Evolutionary conservation across 2,888 invertebrate genomes (phyloP).

Genomic region (Drosophila conformis): DNA sequence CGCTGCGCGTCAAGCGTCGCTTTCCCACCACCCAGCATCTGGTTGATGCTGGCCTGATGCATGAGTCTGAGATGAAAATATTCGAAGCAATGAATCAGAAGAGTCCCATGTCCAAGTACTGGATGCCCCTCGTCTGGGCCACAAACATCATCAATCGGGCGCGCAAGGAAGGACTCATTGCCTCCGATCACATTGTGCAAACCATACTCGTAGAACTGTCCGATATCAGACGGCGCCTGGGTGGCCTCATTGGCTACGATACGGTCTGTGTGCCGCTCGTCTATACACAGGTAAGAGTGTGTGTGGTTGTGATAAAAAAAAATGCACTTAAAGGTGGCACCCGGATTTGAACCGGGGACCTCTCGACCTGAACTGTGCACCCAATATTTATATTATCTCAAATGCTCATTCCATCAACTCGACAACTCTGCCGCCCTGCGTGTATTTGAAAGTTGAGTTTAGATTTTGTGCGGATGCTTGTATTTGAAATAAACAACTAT

Average conservation of each 20-base stretch:
- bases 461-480: constrained; percentile 26
- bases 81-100: constrained; percentile 95
- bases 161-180: constrained; percentile 92
- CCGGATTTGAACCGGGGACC: constrained; percentile 79
- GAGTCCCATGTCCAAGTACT: constrained; percentile 95
- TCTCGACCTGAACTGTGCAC: constrained; percentile 77
- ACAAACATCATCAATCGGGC: constrained; percentile 96
- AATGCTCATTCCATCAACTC: constrained; percentile 1
- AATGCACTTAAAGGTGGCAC: constrained; percentile 58
- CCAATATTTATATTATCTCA: constrained; percentile 22
- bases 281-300: constrained; percentile 92
- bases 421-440: not conserved
- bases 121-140: constrained; percentile 97
- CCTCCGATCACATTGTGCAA: constrained; percentile 96
- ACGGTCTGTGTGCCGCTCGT: constrained; percentile 96
- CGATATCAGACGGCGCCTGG: constrained; percentile 93
- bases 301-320: not conserved
- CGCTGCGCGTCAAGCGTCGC: constrained; percentile 93
- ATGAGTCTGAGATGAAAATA: constrained; percentile 95
- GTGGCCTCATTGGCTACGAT: constrained; percentile 95
- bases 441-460: constrained; percentile 23
- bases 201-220: constrained; percentile 95
- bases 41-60: constrained; percentile 95
- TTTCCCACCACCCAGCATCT: constrained; percentile 96
- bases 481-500: not conserved